These are phyloP conservation scores for Cantharis lateralis DNA, from an alignment of 2,888 invertebrate genomes.

Conservation along the genomic window DNA sequence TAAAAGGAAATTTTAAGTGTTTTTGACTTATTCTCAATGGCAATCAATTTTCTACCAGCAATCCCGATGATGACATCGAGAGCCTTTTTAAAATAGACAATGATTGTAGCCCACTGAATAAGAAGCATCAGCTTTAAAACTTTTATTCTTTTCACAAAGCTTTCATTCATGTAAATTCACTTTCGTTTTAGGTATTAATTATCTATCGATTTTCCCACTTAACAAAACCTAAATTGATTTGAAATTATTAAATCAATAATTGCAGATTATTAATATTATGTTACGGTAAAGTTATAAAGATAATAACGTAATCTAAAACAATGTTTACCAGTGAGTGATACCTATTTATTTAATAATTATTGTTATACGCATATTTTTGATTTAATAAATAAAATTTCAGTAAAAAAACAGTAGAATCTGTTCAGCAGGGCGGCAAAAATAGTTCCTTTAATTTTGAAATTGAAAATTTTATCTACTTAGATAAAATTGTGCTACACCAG, in stretches of 20 bases:
- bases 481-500: too few relatives aligned
- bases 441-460: too few relatives aligned
- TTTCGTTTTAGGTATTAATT: neutral
- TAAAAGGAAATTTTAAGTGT: neutral
- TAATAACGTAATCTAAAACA: neutral
- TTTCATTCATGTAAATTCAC: neutral
- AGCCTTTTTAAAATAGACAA: neutral
- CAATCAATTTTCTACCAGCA: neutral
- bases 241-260: neutral
- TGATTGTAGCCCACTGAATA: neutral
- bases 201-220: neutral
- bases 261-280: neutral
- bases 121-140: neutral
- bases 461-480: too few relatives aligned
- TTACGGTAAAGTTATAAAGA: neutral
- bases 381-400: too few relatives aligned
- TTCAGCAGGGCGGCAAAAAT: too few relatives aligned
- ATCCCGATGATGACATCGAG: neutral
- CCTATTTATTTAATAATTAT: neutral
- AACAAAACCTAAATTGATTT: neutral
- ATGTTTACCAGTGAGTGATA: neutral
- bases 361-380: too few relatives aligned
- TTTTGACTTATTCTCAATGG: neutral
- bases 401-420: too few relatives aligned
- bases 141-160: neutral